Conservation (phyloP, 2,113 vertebrate genomes). For the Lipotes vexillifer region DNA sequence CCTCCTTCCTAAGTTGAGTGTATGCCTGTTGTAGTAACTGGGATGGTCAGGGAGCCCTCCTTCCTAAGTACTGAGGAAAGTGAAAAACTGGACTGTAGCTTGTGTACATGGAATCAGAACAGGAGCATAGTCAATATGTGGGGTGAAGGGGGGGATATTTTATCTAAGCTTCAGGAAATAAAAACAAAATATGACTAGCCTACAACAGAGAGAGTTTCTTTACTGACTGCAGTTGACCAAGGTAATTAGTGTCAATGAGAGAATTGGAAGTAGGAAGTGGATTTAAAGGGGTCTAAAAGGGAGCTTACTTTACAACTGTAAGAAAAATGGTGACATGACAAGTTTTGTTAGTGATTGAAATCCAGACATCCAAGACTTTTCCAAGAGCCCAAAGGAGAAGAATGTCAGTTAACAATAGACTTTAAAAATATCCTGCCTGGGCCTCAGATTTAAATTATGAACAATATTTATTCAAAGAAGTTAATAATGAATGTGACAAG, state of each 20-base stretch:
- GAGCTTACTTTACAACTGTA: not conserved
- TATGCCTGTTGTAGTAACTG: not conserved
- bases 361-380: not conserved
- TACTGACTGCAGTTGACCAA: not conserved
- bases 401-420: not conserved
- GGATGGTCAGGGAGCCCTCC: not conserved
- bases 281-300: not conserved
- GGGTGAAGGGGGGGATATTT: not conserved
- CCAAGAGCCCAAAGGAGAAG: not conserved
- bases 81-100: not conserved
- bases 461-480: conserved; percentile 8
- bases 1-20: not conserved
- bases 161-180: not conserved
- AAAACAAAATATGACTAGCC: not conserved
- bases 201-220: not conserved
- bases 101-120: not conserved
- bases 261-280: not conserved
- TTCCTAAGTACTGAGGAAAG: not conserved
- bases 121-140: not conserved
- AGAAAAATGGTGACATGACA: not conserved
- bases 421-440: not conserved
- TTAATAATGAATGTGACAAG: conserved; percentile 13
- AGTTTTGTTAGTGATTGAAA: not conserved
- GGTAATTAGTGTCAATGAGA: not conserved
- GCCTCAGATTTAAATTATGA: conserved; percentile 20